These are phyloP conservation scores for Percopsis omiscomaycus DNA, from an alignment of 2,797 vertebrate species.

Conservation along the genomic window DNA sequence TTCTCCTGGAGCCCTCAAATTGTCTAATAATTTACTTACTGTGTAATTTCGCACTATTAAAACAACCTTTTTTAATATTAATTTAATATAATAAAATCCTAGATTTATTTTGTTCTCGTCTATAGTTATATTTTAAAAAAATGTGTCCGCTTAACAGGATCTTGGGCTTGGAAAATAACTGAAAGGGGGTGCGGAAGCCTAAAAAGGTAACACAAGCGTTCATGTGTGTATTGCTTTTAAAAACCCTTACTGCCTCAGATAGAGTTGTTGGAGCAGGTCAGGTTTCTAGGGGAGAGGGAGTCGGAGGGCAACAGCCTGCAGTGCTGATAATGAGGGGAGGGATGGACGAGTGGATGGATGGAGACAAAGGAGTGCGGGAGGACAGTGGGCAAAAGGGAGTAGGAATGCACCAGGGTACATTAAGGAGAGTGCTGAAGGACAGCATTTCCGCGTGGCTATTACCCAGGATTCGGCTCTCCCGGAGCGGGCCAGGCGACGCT, in stretches of 20 bases:
- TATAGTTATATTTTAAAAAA: too few relatives aligned
- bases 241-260: constrained; percentile 39
- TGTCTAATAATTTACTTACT: too few relatives aligned
- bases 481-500: constrained; percentile 46
- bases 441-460: constrained; percentile 52
- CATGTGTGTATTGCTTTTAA: constrained; percentile 22
- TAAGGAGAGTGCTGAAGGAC: constrained; percentile 31
- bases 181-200: too few relatives aligned
- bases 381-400: constrained; percentile 33
- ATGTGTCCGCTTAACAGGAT: too few relatives aligned
- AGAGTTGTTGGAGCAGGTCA: constrained; percentile 43
- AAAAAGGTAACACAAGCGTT: too few relatives aligned
- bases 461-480: constrained; percentile 51
- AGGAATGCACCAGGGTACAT: constrained; percentile 36
- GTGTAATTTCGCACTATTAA: too few relatives aligned
- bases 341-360: constrained; percentile 16
- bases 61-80: too few relatives aligned
- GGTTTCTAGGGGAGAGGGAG: constrained; percentile 44
- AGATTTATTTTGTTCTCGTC: too few relatives aligned
- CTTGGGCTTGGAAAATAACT: too few relatives aligned
- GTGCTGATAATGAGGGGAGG: constrained; percentile 6
- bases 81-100: too few relatives aligned
- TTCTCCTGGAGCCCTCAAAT: too few relatives aligned
- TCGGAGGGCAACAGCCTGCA: constrained; percentile 12
- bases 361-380: background rate